Conservation (phyloP, 2,113 vertebrate species). For the Notarius lentiginosus region DNA sequence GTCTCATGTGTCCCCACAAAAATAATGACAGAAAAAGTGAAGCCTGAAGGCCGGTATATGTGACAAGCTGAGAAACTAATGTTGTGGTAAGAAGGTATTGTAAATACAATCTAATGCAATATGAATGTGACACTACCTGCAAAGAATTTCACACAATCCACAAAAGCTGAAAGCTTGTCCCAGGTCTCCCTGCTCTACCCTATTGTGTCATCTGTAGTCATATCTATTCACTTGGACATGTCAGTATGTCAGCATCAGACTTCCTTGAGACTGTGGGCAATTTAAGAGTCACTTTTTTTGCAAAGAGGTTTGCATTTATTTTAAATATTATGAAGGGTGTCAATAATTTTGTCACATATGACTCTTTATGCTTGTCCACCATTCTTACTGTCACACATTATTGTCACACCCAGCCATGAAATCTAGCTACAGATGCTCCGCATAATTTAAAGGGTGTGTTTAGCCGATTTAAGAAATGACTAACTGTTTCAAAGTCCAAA, state of each 20-base stretch:
- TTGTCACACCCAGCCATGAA: neutral
- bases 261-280: neutral
- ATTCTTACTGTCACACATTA: neutral
- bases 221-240: neutral
- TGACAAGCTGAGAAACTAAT: too few relatives aligned
- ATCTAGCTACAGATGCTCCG: neutral
- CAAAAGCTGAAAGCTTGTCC: too few relatives aligned
- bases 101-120: too few relatives aligned
- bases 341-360: neutral
- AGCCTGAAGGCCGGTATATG: too few relatives aligned
- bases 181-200: too few relatives aligned
- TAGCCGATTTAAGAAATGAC: neutral
- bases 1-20: too few relatives aligned
- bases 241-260: neutral
- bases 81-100: too few relatives aligned
- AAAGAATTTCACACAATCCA: too few relatives aligned
- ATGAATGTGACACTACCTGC: too few relatives aligned
- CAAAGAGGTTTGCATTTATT: neutral
- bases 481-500: neutral
- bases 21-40: too few relatives aligned
- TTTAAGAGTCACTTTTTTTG: neutral
- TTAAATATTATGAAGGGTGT: neutral
- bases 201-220: neutral
- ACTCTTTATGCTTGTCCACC: neutral
- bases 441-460: neutral